Evolutionary conservation across 2,797 vertebrate species (phyloP).

Genomic region (Hippopotamyrus pictus): DNA sequence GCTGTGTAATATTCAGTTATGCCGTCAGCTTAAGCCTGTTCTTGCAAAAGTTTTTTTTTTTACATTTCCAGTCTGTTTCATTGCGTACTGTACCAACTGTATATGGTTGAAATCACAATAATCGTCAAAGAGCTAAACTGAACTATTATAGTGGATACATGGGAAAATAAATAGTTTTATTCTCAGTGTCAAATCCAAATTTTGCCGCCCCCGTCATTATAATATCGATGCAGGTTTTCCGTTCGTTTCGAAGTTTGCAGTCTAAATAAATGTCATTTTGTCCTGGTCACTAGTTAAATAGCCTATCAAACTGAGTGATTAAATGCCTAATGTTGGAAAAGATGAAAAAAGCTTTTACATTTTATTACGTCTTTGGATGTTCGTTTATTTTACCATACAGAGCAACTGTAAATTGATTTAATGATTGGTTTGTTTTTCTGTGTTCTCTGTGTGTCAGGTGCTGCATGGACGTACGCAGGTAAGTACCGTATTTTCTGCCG

Average conservation of each 20-base stretch:
- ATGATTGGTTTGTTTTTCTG: constrained; percentile 12
- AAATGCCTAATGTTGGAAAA: background rate
- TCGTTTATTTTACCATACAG: background rate
- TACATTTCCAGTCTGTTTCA: background rate
- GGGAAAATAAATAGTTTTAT: background rate
- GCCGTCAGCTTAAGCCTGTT: background rate
- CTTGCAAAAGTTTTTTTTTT: background rate
- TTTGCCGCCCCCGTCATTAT: background rate
- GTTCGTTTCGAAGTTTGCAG: background rate
- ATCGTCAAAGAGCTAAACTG: background rate
- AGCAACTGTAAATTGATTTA: background rate
- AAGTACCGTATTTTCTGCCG: constrained; percentile 37
- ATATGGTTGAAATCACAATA: background rate
- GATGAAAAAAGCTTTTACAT: background rate
- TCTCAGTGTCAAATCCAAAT: background rate
- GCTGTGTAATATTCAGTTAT: background rate
- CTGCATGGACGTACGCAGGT: constrained; percentile 65
- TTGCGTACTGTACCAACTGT: background rate
- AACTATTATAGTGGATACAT: background rate
- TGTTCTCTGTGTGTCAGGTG: constrained; percentile 50
- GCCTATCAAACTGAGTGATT: background rate
- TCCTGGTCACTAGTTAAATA: background rate
- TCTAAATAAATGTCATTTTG: background rate
- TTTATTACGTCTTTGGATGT: background rate
- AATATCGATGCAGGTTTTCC: background rate